A percentile compares a stretch with the other conserved stretches of the same genome.
Evolutionary conservation across 2,113 vertebrate genomes (phyloP).

Genomic region (Siphamia tubifer): DNA sequence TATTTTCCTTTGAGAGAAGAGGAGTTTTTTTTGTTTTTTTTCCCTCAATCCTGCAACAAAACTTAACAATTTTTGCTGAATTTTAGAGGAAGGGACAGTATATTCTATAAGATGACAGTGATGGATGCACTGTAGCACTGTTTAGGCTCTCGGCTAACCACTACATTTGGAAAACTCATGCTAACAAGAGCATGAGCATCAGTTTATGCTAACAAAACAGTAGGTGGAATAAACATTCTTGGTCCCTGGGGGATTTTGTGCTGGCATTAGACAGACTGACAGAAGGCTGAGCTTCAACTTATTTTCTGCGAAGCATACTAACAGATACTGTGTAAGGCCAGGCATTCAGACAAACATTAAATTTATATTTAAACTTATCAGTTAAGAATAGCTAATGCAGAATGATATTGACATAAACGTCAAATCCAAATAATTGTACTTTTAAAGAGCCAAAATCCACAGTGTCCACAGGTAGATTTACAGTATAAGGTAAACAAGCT

Average conservation of each 20-base stretch:
- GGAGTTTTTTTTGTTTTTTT: not conserved
- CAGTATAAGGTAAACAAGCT: not conserved
- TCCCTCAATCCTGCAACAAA: not conserved
- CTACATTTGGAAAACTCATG: constrained; percentile 14
- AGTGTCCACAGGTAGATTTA: constrained; percentile 5
- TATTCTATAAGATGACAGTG: not conserved
- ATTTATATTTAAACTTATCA: not conserved
- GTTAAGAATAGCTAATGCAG: not conserved
- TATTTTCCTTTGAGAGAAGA: not conserved
- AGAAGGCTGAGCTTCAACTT: constrained; percentile 35
- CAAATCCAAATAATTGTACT: not conserved
- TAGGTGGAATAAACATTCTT: constrained; percentile 39
- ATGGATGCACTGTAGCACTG: not conserved
- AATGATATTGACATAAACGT: not conserved
- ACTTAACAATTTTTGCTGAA: not conserved
- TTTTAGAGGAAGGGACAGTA: not conserved
- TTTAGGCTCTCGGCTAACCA: not conserved
- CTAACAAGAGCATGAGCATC: constrained; percentile 15
- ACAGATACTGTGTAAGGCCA: not conserved
- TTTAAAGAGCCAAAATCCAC: not conserved
- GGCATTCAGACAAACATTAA: not conserved
- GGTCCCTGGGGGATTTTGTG: constrained; percentile 14
- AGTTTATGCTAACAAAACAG: constrained; percentile 38
- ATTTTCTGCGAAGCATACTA: not conserved
- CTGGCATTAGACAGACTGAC: constrained; percentile 25